Percentiles rank a stretch among this genome's conserved stretches.
These are phyloP conservation scores for Bacillus rossius DNA, from an alignment of 1,140 invertebrate species.

Conservation along the genomic window DNA sequence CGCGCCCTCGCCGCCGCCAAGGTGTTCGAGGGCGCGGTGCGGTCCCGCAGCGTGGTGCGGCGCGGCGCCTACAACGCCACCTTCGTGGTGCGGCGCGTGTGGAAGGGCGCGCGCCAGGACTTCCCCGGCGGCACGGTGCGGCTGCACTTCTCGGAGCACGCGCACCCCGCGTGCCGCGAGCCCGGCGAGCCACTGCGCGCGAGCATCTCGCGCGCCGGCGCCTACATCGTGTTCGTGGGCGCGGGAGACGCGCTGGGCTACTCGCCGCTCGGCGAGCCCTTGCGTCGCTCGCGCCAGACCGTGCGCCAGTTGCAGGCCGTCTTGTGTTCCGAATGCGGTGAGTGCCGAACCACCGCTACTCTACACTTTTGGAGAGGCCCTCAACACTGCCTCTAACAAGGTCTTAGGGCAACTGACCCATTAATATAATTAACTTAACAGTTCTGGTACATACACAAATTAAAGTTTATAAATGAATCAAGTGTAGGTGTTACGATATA, in stretches of 20 bases:
- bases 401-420: too few species aligned
- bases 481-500: too few species aligned
- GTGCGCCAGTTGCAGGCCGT: conserved; percentile 48
- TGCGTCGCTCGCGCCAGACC: conserved; percentile 47
- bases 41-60: conserved; percentile 51
- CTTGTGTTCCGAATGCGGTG: conserved; percentile 54
- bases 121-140: conserved; percentile 47
- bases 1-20: conserved; percentile 52
- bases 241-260: conserved; percentile 58
- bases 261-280: conserved; percentile 55
- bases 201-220: conserved; percentile 55
- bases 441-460: too few species aligned
- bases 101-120: conserved; percentile 49
- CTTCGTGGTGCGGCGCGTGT: conserved; percentile 56
- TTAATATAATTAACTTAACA: too few species aligned
- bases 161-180: conserved; percentile 25
- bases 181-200: conserved; percentile 46
- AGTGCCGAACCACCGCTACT: too few species aligned
- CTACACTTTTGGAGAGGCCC: too few species aligned
- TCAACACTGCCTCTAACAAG: too few species aligned
- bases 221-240: conserved; percentile 60
- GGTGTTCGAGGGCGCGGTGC: conserved; percentile 57
- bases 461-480: too few species aligned
- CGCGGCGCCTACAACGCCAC: conserved; percentile 55
- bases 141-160: conserved; percentile 46